phyloP scores from a whole-genome alignment of 2,113 vertebrate species.

The Aythya baeri region DNA sequence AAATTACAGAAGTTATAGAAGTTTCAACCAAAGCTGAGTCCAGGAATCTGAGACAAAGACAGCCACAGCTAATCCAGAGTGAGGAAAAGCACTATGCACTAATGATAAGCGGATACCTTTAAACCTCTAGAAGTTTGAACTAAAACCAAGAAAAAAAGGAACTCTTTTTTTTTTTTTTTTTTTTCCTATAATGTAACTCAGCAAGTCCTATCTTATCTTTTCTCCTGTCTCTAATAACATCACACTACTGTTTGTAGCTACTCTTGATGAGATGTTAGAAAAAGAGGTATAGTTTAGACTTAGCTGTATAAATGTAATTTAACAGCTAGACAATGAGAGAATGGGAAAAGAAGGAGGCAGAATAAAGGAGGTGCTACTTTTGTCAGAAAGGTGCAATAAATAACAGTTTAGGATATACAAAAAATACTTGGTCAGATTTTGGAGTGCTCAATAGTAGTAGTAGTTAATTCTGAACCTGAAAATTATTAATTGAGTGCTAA shows the following conservation, averaged over 20 bases:
- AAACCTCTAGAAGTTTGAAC: neutral
- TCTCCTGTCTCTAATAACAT: neutral
- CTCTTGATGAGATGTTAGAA: neutral
- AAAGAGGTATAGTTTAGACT: neutral
- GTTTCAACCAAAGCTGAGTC: neutral
- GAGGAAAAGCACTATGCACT: neutral
- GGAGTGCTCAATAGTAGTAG: neutral
- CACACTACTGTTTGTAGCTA: neutral
- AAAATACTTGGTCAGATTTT: neutral
- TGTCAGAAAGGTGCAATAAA: neutral
- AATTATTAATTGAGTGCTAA: neutral
- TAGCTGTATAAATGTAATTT: neutral
- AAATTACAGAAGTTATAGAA: neutral
- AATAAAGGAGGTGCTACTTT: neutral
- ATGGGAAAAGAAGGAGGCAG: neutral
- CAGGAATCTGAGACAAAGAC: neutral
- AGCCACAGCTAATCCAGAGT: neutral
- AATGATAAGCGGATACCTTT: neutral
- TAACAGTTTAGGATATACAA: neutral
- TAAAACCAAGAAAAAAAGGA: neutral
- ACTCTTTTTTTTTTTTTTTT: neutral
- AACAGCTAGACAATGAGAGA: neutral
- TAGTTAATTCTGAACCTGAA: neutral
- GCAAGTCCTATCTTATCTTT: neutral
- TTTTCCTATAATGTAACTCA: neutral